Conservation (phyloP, 2,113 vertebrate species). For the Eolophus roseicapilla region DNA sequence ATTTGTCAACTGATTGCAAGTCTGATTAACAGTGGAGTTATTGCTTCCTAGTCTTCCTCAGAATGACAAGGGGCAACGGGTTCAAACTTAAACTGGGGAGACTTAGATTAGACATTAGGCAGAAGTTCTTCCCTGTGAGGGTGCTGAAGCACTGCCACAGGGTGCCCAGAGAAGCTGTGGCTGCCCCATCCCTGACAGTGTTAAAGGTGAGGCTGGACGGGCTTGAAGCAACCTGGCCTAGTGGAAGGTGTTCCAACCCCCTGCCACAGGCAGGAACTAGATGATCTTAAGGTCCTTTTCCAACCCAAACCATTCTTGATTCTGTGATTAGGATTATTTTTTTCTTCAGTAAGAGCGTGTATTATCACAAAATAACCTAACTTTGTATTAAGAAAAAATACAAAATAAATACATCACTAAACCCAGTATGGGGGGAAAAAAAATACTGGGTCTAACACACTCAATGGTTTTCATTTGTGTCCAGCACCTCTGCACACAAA, state of each 20-base stretch:
- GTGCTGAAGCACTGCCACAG: not conserved
- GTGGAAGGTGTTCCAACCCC: not conserved
- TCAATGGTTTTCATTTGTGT: not conserved
- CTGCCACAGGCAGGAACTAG: not conserved
- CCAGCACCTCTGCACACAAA: not conserved
- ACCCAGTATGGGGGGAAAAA: not conserved
- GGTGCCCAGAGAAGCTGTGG: not conserved
- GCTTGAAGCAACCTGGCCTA: not conserved
- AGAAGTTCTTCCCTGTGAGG: not conserved
- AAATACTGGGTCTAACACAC: not conserved
- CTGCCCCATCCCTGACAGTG: not conserved
- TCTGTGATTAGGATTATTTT: not conserved
- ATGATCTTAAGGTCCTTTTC: not conserved
- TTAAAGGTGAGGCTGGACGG: not conserved
- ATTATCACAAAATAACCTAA: not conserved
- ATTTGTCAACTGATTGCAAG: not conserved
- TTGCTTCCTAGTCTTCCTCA: not conserved
- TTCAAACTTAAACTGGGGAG: not conserved
- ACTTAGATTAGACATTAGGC: not conserved
- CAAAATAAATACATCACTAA: not conserved
- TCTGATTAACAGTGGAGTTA: not conserved
- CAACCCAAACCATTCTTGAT: not conserved
- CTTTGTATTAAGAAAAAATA: not conserved
- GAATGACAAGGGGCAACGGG: not conserved
- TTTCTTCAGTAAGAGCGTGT: not conserved